phyloP scores from a whole-genome alignment of 1,140 invertebrate genomes.

The Zelostemma sp. region DNA sequence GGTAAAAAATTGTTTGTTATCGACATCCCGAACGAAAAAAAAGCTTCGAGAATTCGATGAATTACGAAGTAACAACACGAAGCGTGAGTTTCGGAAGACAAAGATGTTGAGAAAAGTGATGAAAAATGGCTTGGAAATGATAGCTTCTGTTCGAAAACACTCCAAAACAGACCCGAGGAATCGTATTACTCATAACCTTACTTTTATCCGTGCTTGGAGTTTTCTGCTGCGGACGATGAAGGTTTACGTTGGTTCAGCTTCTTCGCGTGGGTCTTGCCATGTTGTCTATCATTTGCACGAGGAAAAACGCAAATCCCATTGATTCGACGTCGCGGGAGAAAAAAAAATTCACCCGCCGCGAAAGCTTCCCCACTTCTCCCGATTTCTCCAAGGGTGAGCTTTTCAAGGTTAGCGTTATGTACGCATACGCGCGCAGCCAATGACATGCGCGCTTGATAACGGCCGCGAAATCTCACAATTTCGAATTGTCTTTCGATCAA shows the following conservation, averaged over 20 bases:
- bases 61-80: background rate
- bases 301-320: background rate
- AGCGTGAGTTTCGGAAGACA: background rate
- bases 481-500: background rate
- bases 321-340: background rate
- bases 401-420: slow-evolving; percentile 63
- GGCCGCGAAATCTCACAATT: no score
- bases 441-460: background rate
- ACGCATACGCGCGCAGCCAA: background rate
- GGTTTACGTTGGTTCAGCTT: background rate
- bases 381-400: slow-evolving; percentile 55
- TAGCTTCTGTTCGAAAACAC: background rate
- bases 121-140: background rate
- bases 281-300: slow-evolving; percentile 4
- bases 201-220: slow-evolving; percentile 12
- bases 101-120: background rate
- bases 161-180: slow-evolving; percentile 9
- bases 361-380: slow-evolving; percentile 20
- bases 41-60: background rate
- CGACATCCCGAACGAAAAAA: no score
- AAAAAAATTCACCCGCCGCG: slow-evolving; percentile 44
- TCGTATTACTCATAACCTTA: slow-evolving; percentile 17
- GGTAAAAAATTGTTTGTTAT: background rate
- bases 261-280: background rate
- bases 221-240: background rate